phyloP scores from a whole-genome alignment of 2,797 vertebrate genomes.

The Lacerta bilineata region DNA sequence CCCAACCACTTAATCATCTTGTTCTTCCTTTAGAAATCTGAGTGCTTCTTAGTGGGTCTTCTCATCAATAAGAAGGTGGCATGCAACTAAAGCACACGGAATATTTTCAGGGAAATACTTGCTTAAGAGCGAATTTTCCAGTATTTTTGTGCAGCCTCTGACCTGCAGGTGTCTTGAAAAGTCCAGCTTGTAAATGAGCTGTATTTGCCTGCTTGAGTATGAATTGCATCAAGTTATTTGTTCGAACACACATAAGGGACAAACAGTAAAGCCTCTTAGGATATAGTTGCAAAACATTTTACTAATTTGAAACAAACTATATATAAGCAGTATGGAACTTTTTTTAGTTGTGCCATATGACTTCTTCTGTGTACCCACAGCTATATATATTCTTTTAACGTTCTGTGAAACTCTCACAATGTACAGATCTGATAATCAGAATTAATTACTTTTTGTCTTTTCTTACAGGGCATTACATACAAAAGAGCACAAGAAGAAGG shows the following conservation, averaged over 20 bases:
- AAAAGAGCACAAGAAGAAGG: conserved; percentile 89
- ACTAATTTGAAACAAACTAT: neutral
- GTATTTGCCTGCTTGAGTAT: neutral
- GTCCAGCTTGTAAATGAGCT: neutral
- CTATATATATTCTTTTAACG: neutral
- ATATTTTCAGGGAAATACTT: neutral
- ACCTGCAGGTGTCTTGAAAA: neutral
- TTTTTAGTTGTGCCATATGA: neutral
- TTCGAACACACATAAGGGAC: neutral
- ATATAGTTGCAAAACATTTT: neutral
- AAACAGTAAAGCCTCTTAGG: neutral
- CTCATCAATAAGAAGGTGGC: neutral
- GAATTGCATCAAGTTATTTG: neutral
- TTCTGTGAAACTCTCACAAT: neutral
- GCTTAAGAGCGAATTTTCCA: neutral
- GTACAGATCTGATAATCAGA: conserved; percentile 1
- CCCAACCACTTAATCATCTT: neutral
- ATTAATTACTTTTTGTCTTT: neutral
- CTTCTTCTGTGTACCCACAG: neutral
- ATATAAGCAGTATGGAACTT: neutral
- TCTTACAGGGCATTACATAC: conserved; percentile 88
- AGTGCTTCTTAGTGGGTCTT: neutral
- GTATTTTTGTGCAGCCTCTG: neutral
- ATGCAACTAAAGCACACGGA: neutral
- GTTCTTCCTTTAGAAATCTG: conserved; percentile 21